Evolutionary conservation across 2,113 vertebrate genomes (phyloP), one percentile per base, ranked within the genome.

Genomic region (Lontra canadensis): DNA sequence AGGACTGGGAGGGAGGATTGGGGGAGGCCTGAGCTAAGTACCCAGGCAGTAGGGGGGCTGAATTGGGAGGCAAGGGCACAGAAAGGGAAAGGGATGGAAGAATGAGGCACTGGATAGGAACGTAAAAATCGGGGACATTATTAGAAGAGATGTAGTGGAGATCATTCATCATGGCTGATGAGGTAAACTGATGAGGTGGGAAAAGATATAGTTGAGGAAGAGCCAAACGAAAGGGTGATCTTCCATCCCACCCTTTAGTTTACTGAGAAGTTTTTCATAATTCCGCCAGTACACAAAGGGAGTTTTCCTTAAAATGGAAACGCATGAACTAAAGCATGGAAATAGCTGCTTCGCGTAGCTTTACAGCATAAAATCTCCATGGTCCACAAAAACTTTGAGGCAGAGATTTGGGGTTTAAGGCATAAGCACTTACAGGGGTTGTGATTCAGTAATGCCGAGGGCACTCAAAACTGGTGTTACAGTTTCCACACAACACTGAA

Each of bases 1-100:
- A 74, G 81, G 94, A 82, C 61, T 69, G 92, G 96, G 97, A 97
- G 93, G n/a, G 65, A 86, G 57, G 9, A 71, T 65, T 42, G 71
- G 57, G 90, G 88, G 65, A 81, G 88, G 71, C 76, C 76, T 67
- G 76, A 39, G 55, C 26, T 86, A 83, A 90, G 67, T 8, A 63
- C 61, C 44, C 39, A 71, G 89, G 86, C 18, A 55, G 91, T 82
- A 14, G 36, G 14, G 59, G 59, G 52, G 23, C 74, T 34, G 36
- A 65, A 25, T 6, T 65, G 34, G 0, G 61, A 82, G 80, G 94
- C 80, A 65, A 1, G 25, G 74, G 52, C 57, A 85, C 59, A 0
- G 76, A 55, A 92, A 14, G 80, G 83, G 57, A 34, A 87, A 0
- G 36, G 71, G 44, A 31, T 92, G 42, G 39, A 34, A 78, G 61